A percentile compares a stretch with the other conserved stretches of the same genome.
phyloP scores from a whole-genome alignment of 2,113 vertebrate species.

The Paramisgurnus dabryanus region DNA sequence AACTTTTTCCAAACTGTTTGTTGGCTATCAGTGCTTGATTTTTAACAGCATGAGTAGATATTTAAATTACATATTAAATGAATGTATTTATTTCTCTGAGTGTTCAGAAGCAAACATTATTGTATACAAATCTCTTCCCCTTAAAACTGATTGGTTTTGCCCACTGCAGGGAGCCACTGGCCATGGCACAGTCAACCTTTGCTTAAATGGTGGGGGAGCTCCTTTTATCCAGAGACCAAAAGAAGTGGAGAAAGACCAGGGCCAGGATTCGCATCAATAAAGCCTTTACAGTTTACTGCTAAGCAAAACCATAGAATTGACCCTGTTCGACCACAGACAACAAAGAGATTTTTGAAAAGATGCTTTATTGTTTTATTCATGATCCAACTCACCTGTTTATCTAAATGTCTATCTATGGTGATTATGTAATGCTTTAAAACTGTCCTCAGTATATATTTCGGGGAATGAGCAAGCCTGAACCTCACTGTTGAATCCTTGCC shows the following conservation, averaged over 20 bases:
- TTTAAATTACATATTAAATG: neutral
- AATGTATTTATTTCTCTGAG: neutral
- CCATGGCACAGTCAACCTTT: constrained; percentile 59
- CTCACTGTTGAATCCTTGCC: neutral
- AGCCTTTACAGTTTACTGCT: constrained; percentile 51
- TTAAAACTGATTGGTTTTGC: constrained; percentile 45
- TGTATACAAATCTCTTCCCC: neutral
- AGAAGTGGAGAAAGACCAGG: constrained; percentile 60
- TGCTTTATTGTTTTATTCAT: constrained; percentile 73
- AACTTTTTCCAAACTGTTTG: neutral
- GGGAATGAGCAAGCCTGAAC: neutral
- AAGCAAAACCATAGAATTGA: constrained; percentile 51
- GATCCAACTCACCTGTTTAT: constrained; percentile 34
- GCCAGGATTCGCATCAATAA: constrained; percentile 54
- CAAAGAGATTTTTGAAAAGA: constrained; percentile 65
- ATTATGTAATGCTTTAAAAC: constrained; percentile 33
- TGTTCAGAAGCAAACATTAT: neutral
- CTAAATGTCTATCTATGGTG: constrained; percentile 5
- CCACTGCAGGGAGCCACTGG: constrained; percentile 61
- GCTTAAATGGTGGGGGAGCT: constrained; percentile 66
- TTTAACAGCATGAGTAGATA: neutral
- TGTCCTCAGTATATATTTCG: neutral
- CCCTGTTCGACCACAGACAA: constrained; percentile 63
- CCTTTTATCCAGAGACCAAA: constrained; percentile 70
- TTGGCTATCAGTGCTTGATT: neutral